Conservation (phyloP, 1,140 invertebrate species). For the Drosophila mayri region DNA sequence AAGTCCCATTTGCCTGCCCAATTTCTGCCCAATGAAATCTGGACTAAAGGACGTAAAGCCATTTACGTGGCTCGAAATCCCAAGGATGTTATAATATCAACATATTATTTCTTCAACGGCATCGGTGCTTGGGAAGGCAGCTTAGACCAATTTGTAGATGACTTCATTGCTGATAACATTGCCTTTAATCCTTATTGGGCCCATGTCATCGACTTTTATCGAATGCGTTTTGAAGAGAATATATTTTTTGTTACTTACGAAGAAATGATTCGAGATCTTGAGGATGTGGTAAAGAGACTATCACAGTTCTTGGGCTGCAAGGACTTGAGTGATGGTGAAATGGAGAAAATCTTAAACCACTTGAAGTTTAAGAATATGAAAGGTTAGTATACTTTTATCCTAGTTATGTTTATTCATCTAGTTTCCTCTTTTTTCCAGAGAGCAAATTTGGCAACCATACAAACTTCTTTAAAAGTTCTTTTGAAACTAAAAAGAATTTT, state of each 20-base stretch:
- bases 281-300: constrained; percentile 9
- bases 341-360: constrained; percentile 27
- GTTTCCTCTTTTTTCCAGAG: background rate
- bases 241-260: constrained; percentile 45
- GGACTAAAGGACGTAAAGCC: constrained; percentile 16
- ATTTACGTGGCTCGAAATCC: constrained; percentile 45
- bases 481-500: constrained; percentile 2
- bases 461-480: background rate
- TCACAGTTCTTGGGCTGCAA: constrained; percentile 12
- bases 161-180: constrained; percentile 14
- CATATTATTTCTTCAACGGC: constrained; percentile 13
- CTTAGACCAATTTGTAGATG: constrained; percentile 12
- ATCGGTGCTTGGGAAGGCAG: background rate
- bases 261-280: constrained; percentile 32
- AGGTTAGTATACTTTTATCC: background rate
- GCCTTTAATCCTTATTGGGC: constrained; percentile 22
- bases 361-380: constrained; percentile 45
- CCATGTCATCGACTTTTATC: constrained; percentile 40
- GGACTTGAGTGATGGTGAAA: constrained; percentile 5
- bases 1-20: constrained; percentile 46
- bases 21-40: constrained; percentile 24
- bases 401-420: too few relatives aligned
- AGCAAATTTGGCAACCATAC: constrained; percentile 20
- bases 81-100: constrained; percentile 48
- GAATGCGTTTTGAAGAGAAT: constrained; percentile 27